Evolutionary conservation across 2,888 invertebrate genomes (phyloP).

Genomic region (Siphonodentalium dalli): DNA sequence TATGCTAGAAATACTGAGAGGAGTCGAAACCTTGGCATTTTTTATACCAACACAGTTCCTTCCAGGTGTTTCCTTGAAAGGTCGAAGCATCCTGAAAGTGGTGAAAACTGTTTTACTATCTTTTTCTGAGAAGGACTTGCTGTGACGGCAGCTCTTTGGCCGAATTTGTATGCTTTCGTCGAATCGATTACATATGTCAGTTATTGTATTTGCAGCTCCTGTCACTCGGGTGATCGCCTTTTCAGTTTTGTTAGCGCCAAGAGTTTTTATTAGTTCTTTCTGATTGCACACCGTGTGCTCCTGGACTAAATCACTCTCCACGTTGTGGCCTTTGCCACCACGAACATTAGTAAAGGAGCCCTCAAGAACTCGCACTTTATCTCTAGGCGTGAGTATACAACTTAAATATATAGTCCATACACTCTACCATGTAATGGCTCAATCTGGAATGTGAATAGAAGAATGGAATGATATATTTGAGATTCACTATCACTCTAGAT

Average conservation of each 20-base stretch:
- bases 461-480: constrained; percentile 13
- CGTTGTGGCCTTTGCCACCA: constrained; percentile 11
- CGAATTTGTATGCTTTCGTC: neutral
- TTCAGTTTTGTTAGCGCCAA: constrained; percentile 18
- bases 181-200: neutral
- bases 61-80: neutral
- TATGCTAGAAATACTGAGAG: neutral
- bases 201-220: constrained; percentile 1
- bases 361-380: constrained; percentile 19
- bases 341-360: constrained; percentile 18
- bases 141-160: neutral
- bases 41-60: constrained; percentile 5
- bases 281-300: constrained; percentile 18
- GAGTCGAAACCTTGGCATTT: neutral
- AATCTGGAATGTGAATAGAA: constrained; percentile 19
- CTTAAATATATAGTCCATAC: constrained; percentile 22
- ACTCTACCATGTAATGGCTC: constrained; percentile 19
- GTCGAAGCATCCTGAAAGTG: no score
- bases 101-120: neutral
- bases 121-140: neutral
- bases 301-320: constrained; percentile 22
- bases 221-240: constrained; percentile 7
- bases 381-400: constrained; percentile 10
- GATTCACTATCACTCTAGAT: neutral
- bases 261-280: constrained; percentile 15